Conservation (phyloP, 2,888 invertebrate species). For the Nudaria mundana region DNA sequence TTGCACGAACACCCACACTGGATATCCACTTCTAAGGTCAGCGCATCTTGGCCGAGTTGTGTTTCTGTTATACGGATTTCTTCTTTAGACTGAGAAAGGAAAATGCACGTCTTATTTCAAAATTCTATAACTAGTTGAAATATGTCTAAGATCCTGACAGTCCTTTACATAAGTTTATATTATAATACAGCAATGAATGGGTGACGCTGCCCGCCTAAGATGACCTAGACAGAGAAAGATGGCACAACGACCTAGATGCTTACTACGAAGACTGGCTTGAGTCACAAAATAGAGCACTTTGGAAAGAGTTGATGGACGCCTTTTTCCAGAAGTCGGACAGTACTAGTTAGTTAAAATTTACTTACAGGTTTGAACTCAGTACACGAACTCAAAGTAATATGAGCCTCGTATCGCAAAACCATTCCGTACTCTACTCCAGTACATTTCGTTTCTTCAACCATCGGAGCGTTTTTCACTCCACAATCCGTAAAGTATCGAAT, state of each 20-base stretch:
- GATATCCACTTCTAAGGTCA: constrained; percentile 87
- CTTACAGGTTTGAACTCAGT: constrained; percentile 72
- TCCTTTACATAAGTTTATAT: too few relatives aligned
- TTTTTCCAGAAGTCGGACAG: too few relatives aligned
- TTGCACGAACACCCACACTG: constrained; percentile 87
- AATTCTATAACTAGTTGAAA: too few relatives aligned
- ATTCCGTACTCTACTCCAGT: constrained; percentile 82
- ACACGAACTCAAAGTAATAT: constrained; percentile 81
- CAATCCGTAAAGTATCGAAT: constrained; percentile 88
- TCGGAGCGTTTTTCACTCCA: constrained; percentile 69
- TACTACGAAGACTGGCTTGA: too few relatives aligned
- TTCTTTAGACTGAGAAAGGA: constrained; percentile 46
- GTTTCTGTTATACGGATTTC: constrained; percentile 87
- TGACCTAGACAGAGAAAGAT: too few relatives aligned
- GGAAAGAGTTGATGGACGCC: too few relatives aligned
- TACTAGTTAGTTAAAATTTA: too few relatives aligned
- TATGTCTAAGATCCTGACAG: too few relatives aligned
- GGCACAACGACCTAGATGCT: too few relatives aligned
- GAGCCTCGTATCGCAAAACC: constrained; percentile 83
- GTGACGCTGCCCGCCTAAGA: too few relatives aligned
- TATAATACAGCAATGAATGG: too few relatives aligned
- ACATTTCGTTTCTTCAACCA: constrained; percentile 79
- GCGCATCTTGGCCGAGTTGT: constrained; percentile 85
- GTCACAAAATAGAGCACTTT: too few relatives aligned
- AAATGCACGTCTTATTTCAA: not conserved